Conservation (phyloP, 2,797 vertebrate genomes). For the Momotus momota region DNA sequence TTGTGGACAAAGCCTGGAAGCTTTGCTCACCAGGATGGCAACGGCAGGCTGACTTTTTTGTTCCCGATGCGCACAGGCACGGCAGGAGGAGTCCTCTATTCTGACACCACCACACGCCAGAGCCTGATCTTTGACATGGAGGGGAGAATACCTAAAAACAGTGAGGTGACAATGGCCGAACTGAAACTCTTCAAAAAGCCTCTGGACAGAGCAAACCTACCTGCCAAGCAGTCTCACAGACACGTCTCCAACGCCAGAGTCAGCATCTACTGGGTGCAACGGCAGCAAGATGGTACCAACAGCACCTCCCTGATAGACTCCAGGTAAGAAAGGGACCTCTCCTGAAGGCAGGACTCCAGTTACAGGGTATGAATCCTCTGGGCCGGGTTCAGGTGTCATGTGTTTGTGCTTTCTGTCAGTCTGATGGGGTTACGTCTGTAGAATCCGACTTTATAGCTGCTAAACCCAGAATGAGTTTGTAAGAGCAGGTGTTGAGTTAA, state of each 20-base stretch:
- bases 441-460: neutral
- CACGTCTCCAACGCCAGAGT: conserved; percentile 87
- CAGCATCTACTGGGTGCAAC: conserved; percentile 91
- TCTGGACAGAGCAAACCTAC: conserved; percentile 75
- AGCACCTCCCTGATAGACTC: conserved; percentile 91
- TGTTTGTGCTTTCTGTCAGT: neutral
- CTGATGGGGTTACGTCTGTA: neutral
- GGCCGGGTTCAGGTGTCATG: accelerated
- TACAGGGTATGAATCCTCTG: neutral
- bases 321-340: conserved; percentile 79
- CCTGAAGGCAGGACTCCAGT: neutral
- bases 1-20: neutral
- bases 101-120: conserved; percentile 83
- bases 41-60: neutral
- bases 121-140: conserved; percentile 91
- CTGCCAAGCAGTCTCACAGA: conserved; percentile 80
- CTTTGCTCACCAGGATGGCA: neutral
- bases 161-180: conserved; percentile 94
- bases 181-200: conserved; percentile 94
- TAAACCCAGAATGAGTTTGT: neutral
- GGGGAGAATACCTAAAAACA: conserved; percentile 89
- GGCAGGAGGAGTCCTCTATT: conserved; percentile 85
- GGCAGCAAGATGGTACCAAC: conserved; percentile 86
- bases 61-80: conserved; percentile 77
- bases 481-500: neutral